Evolutionary conservation across 2,113 vertebrate species (phyloP), one percentile per base, ranked within the genome.

Genomic region (Muscicapa adusta): DNA sequence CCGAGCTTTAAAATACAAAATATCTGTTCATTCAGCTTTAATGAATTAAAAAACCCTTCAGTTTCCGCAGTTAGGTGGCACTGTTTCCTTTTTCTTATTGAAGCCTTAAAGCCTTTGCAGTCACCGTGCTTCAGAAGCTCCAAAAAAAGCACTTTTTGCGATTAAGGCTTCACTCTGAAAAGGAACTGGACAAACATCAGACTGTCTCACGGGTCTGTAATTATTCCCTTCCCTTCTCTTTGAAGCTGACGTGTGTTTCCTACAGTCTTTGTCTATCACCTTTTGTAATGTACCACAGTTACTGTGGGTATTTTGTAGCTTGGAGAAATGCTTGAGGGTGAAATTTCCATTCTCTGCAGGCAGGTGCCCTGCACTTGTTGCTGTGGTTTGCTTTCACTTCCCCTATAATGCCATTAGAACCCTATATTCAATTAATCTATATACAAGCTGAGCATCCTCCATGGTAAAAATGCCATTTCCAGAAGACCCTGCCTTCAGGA

Each of bases 31-130:
- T 34, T 65, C 38, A 5, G 8, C 2, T 62, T 66, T n/a, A 86
- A 31, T 16, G 33, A 51, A 23, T 14, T 13, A 85, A 76, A 53
- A 53, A 1, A 10, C 5, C 40, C 36, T 62, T 38, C 5, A 9
- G 8, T 42, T 91, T 62, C 31, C 11, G 62, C 94, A 91, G 95
- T 98, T 98, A 98, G 97, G 96, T 98, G 97, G 97, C 97, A 97
- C 94, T 97, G 83, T 97, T 97, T 88, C 95, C 94, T 97, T 97
- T 96, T 97, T 79, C 88, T 94, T 96, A 70, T 26, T 43, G 63
- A 62, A 78, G 15, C 13, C 61, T 92, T 82, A 31, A 70, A 74
- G 63, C 22, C 18, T 83, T 92, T 81, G 65, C 47, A 65, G 42
- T 51, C 48, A 29, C 43, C 2, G 62, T 88, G 54, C 56, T 94